Evolutionary conservation across 2,888 invertebrate genomes (phyloP).

Genomic region (Bombylius discolor): DNA sequence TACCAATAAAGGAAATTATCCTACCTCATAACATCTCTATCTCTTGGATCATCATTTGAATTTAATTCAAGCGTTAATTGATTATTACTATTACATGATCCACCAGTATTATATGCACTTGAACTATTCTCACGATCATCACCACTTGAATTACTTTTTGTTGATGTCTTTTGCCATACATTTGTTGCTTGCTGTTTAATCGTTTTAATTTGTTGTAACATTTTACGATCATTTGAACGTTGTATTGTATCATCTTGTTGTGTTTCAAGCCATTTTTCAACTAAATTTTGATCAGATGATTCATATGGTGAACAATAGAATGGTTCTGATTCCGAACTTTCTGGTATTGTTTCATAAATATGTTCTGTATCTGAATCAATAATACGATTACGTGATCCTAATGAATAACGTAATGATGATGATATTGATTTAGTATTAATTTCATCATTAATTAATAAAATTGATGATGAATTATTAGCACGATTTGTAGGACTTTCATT

Average conservation of each 20-base stretch:
- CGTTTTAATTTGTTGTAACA: conserved; percentile 6
- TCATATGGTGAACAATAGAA: conserved; percentile 52
- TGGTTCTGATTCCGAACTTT: conserved; percentile 46
- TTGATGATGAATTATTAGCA: background rate
- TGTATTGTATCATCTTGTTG: conserved; percentile 14
- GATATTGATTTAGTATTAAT: conserved; percentile 2
- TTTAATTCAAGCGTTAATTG: conserved; percentile 42
- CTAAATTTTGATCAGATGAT: conserved; percentile 24
- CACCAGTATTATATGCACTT: conserved; percentile 62
- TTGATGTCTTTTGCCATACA: background rate
- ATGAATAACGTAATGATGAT: conserved; percentile 10
- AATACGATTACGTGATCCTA: background rate
- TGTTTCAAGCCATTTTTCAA: conserved; percentile 31
- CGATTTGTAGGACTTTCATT: conserved; percentile 1
- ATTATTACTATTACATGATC: conserved; percentile 58
- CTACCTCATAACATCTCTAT: conserved; percentile 1
- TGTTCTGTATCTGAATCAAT: conserved; percentile 45
- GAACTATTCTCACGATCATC: conserved; percentile 51
- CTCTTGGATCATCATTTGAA: conserved; percentile 13
- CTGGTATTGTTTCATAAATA: conserved; percentile 53
- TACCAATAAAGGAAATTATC: background rate
- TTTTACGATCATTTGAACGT: background rate
- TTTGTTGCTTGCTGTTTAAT: conserved; percentile 19
- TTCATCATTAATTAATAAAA: background rate
- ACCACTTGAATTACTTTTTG: conserved; percentile 25